A percentile compares a stretch with the other conserved stretches of the same genome.
Conservation (phyloP, 1,140 invertebrate species). For the Trachelipus rathkii region DNA sequence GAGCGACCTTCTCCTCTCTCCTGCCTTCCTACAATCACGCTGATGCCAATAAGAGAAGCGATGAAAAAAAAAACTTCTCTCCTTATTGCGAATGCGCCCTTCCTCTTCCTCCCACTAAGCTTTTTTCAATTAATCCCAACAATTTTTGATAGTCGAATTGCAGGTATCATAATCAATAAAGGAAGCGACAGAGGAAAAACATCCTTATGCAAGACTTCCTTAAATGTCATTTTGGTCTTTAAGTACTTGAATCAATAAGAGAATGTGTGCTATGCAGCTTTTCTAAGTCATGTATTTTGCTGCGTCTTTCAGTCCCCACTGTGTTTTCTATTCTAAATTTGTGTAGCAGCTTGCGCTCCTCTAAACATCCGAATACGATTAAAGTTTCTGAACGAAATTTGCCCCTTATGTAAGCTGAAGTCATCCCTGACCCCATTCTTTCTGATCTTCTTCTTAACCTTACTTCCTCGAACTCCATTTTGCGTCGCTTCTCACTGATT, state of each 20-base stretch:
- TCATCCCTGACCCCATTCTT: too few relatives aligned
- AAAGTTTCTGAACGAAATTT: too few relatives aligned
- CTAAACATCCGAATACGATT: too few relatives aligned
- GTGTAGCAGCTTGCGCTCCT: too few relatives aligned
- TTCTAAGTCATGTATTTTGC: slow-evolving; percentile 3
- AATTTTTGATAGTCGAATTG: slow-evolving; percentile 2
- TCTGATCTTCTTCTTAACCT: neutral
- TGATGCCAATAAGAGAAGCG: too few relatives aligned
- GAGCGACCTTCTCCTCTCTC: too few relatives aligned
- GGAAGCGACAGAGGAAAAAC: neutral
- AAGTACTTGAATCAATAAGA: slow-evolving; percentile 8
- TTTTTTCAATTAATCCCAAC: slow-evolving; percentile 10
- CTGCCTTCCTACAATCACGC: too few relatives aligned
- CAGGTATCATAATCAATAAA: slow-evolving; percentile 11
- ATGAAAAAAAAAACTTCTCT: too few relatives aligned
- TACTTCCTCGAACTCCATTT: neutral
- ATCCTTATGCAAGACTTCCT: neutral
- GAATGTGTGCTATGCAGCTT: slow-evolving; percentile 8
- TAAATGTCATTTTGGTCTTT: neutral
- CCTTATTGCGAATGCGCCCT: too few relatives aligned
- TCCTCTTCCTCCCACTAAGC: too few relatives aligned
- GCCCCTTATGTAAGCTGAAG: too few relatives aligned
- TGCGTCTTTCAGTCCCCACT: neutral
- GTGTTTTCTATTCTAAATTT: neutral
- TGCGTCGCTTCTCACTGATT: neutral